A percentile compares a stretch with the other conserved stretches of the same genome.
phyloP scores from a whole-genome alignment of 1,140 invertebrate genomes.

The Rhizoglyphus robini region DNA sequence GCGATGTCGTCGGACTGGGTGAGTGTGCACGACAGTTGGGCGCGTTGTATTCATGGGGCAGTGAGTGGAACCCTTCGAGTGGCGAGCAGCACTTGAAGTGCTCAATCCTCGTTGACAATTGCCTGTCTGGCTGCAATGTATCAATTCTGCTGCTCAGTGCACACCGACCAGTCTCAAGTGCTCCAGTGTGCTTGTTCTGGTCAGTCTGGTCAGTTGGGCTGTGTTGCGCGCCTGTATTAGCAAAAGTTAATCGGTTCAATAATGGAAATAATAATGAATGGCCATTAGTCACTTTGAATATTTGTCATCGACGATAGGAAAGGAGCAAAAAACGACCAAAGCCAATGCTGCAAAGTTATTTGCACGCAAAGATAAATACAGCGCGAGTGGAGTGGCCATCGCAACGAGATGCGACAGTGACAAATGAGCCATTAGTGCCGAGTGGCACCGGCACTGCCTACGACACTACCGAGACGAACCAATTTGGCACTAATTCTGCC shows the following conservation, averaged over 20 bases:
- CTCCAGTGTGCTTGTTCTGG: too few species aligned
- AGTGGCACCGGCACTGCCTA: not conserved
- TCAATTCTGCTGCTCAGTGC: not conserved
- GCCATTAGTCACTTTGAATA: slow-evolving; percentile 15
- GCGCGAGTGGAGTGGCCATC: not conserved
- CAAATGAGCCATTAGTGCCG: slow-evolving; percentile 6
- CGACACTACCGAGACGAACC: not conserved
- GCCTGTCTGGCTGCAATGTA: not conserved
- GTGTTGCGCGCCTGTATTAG: not conserved
- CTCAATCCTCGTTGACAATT: not conserved
- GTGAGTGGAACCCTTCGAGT: too few species aligned
- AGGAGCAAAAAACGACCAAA: not conserved
- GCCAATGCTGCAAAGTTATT: not conserved
- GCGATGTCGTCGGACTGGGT: too few species aligned
- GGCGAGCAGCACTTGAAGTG: not conserved
- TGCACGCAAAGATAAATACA: slow-evolving; percentile 9
- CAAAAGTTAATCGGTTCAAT: slow-evolving; percentile 8
- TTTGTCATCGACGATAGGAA: slow-evolving; percentile 1
- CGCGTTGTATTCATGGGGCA: not conserved
- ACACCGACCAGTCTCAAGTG: too few species aligned
- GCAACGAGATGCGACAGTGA: slow-evolving; percentile 6
- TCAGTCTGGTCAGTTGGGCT: not conserved
- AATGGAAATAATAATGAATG: not conserved
- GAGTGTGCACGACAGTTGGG: not conserved
- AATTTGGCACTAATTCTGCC: too few species aligned